Base-by-base conservation (phyloP, 1,140 invertebrate genomes). In the Centruroides vittatus region DNA sequence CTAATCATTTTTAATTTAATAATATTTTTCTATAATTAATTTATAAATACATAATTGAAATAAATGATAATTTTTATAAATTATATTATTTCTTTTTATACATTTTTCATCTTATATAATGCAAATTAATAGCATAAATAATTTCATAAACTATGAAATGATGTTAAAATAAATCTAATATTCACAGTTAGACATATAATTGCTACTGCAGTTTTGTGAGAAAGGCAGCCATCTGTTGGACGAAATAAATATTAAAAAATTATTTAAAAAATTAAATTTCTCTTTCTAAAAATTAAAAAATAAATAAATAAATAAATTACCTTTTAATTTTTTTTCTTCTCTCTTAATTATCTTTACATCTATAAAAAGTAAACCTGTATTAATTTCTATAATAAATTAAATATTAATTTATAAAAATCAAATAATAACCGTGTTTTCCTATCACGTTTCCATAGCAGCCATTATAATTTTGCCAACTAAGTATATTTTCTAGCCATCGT, bases 161-260 rank as follows among this genome's bases (percentile, higher is more conserved):
- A 8, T 8, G 41, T 41, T 41, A 41, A 41, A 41, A 41, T 41
- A 54, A 59, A 63, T 53, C 62, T n/a, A 4, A 63, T 47, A 12
- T 35, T 63, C 4, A 47, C 58, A 6, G 50, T 34, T 8, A 63
- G 5, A 3, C 58, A 58, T 10, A 63, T 5, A 4, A 60, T 36
- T 3, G 62, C 62, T 35, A 63, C 54, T 48, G 62, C 34, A 23
- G 62, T 63, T 23, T 60, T 63, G 34, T 63, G 62, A 5, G 58
- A 63, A 11, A 60, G 50, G 54, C 62, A 63, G 9, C 62, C 62
- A 57, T 53, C 62, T 63, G 54, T 23, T 55, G 59, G 34, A 47
- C 6, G 2, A 51, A 51, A 51, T 6, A 34, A 3, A 8, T n/a
- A 51, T 13, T 51, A 13, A 51, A 49, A 10, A 49, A 49, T 10